Conservation (phyloP, 2,113 vertebrate species). For the Callipepla californica region DNA sequence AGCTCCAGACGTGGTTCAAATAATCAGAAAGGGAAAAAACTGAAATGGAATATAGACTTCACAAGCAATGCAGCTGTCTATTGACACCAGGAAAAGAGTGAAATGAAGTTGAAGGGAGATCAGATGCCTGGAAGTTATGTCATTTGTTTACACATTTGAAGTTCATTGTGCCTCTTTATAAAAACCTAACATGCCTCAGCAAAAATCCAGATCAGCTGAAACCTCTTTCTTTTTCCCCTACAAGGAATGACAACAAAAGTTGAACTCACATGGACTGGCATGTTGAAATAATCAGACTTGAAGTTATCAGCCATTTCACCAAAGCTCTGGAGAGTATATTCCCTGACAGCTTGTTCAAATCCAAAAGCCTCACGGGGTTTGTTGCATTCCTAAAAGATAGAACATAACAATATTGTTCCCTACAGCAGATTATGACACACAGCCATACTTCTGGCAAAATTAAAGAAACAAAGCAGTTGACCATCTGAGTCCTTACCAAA, state of each 20-base stretch:
- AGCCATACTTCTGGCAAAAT: not conserved
- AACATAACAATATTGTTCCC: constrained; percentile 9
- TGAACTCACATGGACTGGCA: constrained; percentile 96
- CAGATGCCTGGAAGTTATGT: not conserved
- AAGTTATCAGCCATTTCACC: constrained; percentile 99
- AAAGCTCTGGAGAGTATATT: constrained; percentile 96
- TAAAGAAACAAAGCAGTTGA: not conserved
- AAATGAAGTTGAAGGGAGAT: not conserved
- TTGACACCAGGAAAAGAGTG: not conserved
- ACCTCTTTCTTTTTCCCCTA: not conserved
- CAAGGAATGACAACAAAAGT: not conserved
- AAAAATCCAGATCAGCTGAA: constrained; percentile 18
- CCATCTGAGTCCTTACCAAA: not conserved
- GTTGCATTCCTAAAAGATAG: constrained; percentile 89
- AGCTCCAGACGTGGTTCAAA: not conserved
- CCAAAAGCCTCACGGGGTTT: constrained; percentile 97
- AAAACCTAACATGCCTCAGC: not conserved
- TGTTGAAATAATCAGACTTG: constrained; percentile 99
- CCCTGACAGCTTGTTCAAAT: constrained; percentile 95
- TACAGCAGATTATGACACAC: not conserved
- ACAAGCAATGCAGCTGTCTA: not conserved
- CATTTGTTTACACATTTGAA: constrained; percentile 20
- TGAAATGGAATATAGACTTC: not conserved
- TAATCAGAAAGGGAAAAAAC: not conserved
- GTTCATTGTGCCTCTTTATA: constrained; percentile 1